These are phyloP conservation scores for Chironex yamaguchii DNA, from an alignment of 30 jellyfish, hydroid and myxozoan genomes.

Conservation along the genomic window DNA sequence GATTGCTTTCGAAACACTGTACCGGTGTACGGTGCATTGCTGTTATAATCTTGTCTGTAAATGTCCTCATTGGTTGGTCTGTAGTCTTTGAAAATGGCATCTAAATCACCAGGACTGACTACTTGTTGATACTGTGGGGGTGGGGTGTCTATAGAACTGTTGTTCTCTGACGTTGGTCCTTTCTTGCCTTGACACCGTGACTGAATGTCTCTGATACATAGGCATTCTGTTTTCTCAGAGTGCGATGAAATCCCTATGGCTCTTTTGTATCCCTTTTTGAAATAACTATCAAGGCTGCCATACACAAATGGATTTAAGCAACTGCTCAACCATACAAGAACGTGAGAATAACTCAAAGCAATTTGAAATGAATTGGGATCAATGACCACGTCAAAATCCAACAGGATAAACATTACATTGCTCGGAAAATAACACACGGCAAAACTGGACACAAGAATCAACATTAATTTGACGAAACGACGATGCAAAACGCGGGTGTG, in stretches of 20 bases:
- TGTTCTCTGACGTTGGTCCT: no score
- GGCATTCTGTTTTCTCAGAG: no score
- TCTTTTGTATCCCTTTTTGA: slow-evolving; percentile 79
- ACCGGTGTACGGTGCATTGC: no score
- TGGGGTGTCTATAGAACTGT: no score
- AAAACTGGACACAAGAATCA: slow-evolving; percentile 57
- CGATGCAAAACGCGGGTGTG: slow-evolving; percentile 43
- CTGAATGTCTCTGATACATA: no score
- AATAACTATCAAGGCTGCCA: slow-evolving; percentile 76
- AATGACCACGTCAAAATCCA: slow-evolving; percentile 68
- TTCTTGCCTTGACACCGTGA: no score
- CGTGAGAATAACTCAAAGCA: slow-evolving; percentile 53
- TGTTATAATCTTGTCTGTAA: no score
- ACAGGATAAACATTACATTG: slow-evolving; percentile 61
- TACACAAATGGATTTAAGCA: slow-evolving; percentile 81
- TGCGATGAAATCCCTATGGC: slow-evolving; percentile 70
- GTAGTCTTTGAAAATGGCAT: not conserved
- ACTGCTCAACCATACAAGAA: slow-evolving; percentile 73
- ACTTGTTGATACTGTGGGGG: no score
- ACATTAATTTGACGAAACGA: slow-evolving; percentile 52
- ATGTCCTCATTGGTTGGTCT: not conserved
- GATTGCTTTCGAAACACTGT: no score
- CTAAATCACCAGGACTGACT: not conserved
- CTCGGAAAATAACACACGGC: slow-evolving; percentile 73
- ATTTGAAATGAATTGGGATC: slow-evolving; percentile 7